Conservation (phyloP, 2,888 invertebrate genomes). For the Abrostola triplasia region DNA sequence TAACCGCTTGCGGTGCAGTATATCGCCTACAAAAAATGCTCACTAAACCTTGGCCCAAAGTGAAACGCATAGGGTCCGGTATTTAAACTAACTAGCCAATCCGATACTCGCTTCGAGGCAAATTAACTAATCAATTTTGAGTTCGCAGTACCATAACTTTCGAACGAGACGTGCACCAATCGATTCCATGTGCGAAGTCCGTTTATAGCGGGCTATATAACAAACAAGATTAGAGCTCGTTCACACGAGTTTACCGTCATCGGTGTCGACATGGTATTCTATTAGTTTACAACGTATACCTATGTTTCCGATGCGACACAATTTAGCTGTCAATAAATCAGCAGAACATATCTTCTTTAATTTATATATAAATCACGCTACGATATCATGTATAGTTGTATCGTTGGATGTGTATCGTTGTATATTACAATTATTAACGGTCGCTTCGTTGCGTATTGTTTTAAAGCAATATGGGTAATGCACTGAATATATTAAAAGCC, state of each 20-base stretch:
- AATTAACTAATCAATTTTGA: constrained; percentile 26
- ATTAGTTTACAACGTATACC: constrained; percentile 16
- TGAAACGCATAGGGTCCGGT: constrained; percentile 63
- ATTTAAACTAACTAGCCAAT: constrained; percentile 47
- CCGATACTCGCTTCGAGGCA: constrained; percentile 7
- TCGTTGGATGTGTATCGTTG: constrained; percentile 23
- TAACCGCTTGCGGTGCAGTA: constrained; percentile 71
- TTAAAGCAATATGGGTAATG: constrained; percentile 40
- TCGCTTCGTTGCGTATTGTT: constrained; percentile 37
- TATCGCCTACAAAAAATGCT: constrained; percentile 59
- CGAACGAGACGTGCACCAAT: constrained; percentile 40
- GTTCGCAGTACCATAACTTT: constrained; percentile 23
- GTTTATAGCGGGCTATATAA: constrained; percentile 27
- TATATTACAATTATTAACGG: constrained; percentile 33
- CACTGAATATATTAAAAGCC: constrained; percentile 42
- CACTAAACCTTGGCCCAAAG: constrained; percentile 62
- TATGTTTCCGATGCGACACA: constrained; percentile 10
- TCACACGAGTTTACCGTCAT: constrained; percentile 22
- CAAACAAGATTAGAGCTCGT: constrained; percentile 48
- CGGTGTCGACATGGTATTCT: constrained; percentile 12
- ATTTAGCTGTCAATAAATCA: constrained; percentile 12
- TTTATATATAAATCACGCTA: constrained; percentile 11
- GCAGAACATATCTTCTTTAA: constrained; percentile 16
- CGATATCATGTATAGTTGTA: neutral
- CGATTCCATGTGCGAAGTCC: constrained; percentile 23